A percentile compares a stretch with the other conserved stretches of the same genome.
Evolutionary conservation across 2,888 invertebrate genomes (phyloP).

Genomic region (Galerucella calmariensis): DNA sequence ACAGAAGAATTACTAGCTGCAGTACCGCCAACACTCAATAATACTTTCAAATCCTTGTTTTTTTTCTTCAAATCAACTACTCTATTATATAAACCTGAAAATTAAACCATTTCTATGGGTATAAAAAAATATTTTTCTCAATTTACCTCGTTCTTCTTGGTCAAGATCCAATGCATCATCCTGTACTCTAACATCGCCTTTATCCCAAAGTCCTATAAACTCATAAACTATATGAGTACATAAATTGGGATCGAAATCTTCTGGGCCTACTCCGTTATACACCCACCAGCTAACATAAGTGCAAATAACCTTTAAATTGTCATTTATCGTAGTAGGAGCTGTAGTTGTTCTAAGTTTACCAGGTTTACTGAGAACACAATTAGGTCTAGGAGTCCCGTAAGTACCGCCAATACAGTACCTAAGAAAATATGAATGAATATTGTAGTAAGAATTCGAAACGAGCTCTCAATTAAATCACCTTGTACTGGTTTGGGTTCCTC

Average conservation of each 20-base stretch:
- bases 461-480: background rate
- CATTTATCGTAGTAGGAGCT: conserved; percentile 4
- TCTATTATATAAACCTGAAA: conserved; percentile 47
- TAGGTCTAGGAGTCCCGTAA: conserved; percentile 27
- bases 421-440: background rate
- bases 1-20: conserved; percentile 46
- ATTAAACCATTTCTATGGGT: background rate
- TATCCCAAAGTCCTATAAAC: conserved; percentile 49
- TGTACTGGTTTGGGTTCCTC: conserved; percentile 26
- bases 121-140: background rate
- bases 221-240: conserved; percentile 52
- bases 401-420: conserved; percentile 29
- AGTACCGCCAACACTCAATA: conserved; percentile 52
- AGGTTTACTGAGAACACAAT: conserved; percentile 12
- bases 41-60: conserved; percentile 50
- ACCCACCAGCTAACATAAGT: conserved; percentile 52
- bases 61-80: conserved; percentile 49
- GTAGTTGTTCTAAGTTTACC: conserved; percentile 17
- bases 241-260: conserved; percentile 48
- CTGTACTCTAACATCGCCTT: conserved; percentile 49
- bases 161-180: conserved; percentile 44
- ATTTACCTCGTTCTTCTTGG: conserved; percentile 39
- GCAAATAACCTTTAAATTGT: conserved; percentile 48
- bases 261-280: conserved; percentile 44
- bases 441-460: too few relatives aligned